A percentile compares a stretch with the other conserved stretches of the same genome.
Conservation (phyloP, 30 jellyfish, hydroid and myxozoan genomes). For the Nemopilema nomurai region DNA sequence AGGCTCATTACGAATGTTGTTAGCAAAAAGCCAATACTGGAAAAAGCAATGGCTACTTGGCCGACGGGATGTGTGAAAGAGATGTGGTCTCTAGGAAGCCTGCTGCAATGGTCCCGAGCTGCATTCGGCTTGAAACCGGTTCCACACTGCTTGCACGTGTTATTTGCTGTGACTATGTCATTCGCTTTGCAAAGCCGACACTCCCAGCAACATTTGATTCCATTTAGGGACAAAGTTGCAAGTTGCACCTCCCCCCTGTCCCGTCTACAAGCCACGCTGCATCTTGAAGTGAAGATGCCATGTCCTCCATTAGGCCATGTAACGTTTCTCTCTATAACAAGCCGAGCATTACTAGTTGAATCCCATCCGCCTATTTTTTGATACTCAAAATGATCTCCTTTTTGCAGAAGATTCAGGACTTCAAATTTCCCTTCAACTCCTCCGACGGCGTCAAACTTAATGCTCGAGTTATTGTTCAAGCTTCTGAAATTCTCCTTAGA, state of each 20-base stretch:
- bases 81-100: conserved; percentile 24
- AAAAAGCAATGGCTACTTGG: conserved; percentile 28
- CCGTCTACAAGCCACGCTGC: conserved; percentile 50
- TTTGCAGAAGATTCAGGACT: conserved; percentile 27
- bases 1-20: conserved; percentile 34
- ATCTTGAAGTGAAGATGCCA: conserved; percentile 17
- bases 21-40: conserved; percentile 44
- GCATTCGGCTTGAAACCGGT: conserved; percentile 48
- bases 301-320: conserved; percentile 36
- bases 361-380: conserved; percentile 54
- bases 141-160: conserved; percentile 48
- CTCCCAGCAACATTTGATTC: conserved; percentile 63
- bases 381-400: conserved; percentile 15
- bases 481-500: conserved; percentile 15
- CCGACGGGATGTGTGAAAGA: conserved; percentile 46
- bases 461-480: conserved; percentile 6
- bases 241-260: conserved; percentile 34
- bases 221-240: conserved; percentile 1
- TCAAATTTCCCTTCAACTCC: conserved; percentile 59
- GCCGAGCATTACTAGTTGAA: conserved; percentile 1
- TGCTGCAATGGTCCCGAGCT: conserved; percentile 30
- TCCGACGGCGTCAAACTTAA: conserved; percentile 52
- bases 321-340: background rate
- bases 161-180: conserved; percentile 40
- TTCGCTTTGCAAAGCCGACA: conserved; percentile 48